Conservation (phyloP, 2,888 invertebrate species). For the Cheilosia vulpina region DNA sequence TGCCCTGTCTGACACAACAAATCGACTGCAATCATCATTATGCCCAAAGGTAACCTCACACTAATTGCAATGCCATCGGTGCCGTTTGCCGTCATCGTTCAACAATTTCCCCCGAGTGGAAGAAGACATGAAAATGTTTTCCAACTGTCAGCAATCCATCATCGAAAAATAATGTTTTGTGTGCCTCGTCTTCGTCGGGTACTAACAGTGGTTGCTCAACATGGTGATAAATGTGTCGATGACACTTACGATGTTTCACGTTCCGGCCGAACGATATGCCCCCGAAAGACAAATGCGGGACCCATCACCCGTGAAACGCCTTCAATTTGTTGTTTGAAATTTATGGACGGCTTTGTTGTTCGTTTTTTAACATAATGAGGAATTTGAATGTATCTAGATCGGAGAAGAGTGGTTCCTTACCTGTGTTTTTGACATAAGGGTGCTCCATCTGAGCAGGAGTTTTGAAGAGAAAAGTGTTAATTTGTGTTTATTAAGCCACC, state of each 20-base stretch:
- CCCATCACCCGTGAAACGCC: slow-evolving; percentile 26
- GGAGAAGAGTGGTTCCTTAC: too few species aligned
- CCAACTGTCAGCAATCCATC: slow-evolving; percentile 46
- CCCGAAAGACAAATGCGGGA: neutral
- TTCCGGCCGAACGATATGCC: slow-evolving; percentile 5
- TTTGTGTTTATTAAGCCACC: neutral
- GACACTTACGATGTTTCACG: slow-evolving; percentile 30
- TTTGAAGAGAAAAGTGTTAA: neutral
- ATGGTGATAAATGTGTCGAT: slow-evolving; percentile 45
- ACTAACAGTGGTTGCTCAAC: slow-evolving; percentile 5
- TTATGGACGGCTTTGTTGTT: slow-evolving; percentile 6
- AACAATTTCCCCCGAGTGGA: slow-evolving; percentile 7
- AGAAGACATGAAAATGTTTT: slow-evolving; percentile 21
- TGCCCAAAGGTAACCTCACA: slow-evolving; percentile 48
- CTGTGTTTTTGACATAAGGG: too few species aligned
- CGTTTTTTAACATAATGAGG: neutral
- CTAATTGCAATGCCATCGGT: slow-evolving; percentile 43
- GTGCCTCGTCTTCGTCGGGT: neutral
- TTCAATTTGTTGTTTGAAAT: slow-evolving; percentile 11
- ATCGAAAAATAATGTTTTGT: slow-evolving; percentile 27
- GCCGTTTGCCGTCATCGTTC: slow-evolving; percentile 55
- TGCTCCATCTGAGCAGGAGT: too few species aligned
- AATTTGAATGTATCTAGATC: slow-evolving; percentile 3
- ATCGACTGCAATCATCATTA: slow-evolving; percentile 69
- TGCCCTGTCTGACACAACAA: slow-evolving; percentile 29